Conservation (phyloP, 2,797 vertebrate genomes). For the Clarias laeviceps region DNA sequence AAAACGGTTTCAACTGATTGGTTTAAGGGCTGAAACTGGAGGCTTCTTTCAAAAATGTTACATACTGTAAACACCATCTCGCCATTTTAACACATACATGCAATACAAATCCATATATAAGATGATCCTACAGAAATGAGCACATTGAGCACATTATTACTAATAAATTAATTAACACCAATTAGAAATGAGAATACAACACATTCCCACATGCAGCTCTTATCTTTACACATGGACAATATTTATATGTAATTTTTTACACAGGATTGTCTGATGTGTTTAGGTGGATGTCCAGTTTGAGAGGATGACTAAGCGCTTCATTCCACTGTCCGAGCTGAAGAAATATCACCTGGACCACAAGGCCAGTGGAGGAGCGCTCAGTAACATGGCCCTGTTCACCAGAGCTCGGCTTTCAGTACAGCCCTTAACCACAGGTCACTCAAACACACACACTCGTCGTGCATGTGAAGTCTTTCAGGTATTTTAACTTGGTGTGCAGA, state of each 20-base stretch:
- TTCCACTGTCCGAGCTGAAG: conserved; percentile 90
- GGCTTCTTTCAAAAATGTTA: neutral
- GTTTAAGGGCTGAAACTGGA: neutral
- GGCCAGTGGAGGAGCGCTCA: conserved; percentile 78
- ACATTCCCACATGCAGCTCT: neutral
- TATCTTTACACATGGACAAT: neutral
- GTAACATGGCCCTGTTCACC: conserved; percentile 85
- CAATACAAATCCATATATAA: neutral
- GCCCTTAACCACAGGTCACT: conserved; percentile 83
- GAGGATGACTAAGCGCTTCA: conserved; percentile 86
- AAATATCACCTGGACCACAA: conserved; percentile 83
- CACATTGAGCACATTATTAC: neutral
- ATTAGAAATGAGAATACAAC: neutral
- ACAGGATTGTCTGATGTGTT: neutral
- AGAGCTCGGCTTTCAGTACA: conserved; percentile 89
- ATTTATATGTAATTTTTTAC: neutral
- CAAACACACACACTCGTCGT: neutral
- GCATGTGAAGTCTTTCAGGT: neutral
- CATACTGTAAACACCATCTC: neutral
- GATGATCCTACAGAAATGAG: neutral
- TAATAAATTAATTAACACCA: neutral
- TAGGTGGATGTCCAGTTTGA: conserved; percentile 94
- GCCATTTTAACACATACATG: neutral
- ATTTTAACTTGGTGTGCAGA: neutral
- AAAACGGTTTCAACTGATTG: neutral